Evolutionary conservation across 2,113 vertebrate species (phyloP), one percentile per base, ranked within the genome.

Genomic region (Conger conger): DNA sequence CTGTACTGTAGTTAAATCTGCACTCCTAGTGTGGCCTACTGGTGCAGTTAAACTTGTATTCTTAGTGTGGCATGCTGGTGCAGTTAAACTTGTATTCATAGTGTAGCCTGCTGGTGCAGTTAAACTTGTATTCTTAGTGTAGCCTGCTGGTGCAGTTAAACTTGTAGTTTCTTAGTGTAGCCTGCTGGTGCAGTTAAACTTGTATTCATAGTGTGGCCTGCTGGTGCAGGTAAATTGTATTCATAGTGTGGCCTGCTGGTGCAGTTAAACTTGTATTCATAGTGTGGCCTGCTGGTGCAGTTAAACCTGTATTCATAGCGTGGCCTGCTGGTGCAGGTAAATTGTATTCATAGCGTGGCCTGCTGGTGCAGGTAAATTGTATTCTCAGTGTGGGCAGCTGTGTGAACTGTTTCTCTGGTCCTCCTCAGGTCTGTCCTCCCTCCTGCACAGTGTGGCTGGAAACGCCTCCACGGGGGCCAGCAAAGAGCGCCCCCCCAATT

Each of bases 361-460:
- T 63, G 18, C 57, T 63, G 57, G 57, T 36, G 35, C 15, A 30
- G 81, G 0, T 37, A 35, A 36, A 0, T 42, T 83, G 57, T 30
- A 30, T 9, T 27, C 37, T 50, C 82, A 38, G 82, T 54, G 0
- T 0, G 50, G 79, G 82, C 33, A 11, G 40, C 27, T 73, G 35
- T 53, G 33, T 50, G 27, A 45, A 84, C 78, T 53, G 5, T 79
- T 81, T 37, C 42, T 89, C 79, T 91, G 83, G 6, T 87, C 60
- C 81, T 77, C 84, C 87, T 83, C 93, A 99, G 98, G 96, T 93
- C 92, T 99, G 83, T 99, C 98, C 0, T 98, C 97, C 85, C 92
- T 99, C 60, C 95, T 99, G 78, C 97, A 98, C 88, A 98, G 96
- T 7, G 97, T 98, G 35, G 96, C 97, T 79, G 95, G 94, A 11